phyloP scores from a whole-genome alignment of 2,797 vertebrate genomes.

The Pelodytes ibericus region DNA sequence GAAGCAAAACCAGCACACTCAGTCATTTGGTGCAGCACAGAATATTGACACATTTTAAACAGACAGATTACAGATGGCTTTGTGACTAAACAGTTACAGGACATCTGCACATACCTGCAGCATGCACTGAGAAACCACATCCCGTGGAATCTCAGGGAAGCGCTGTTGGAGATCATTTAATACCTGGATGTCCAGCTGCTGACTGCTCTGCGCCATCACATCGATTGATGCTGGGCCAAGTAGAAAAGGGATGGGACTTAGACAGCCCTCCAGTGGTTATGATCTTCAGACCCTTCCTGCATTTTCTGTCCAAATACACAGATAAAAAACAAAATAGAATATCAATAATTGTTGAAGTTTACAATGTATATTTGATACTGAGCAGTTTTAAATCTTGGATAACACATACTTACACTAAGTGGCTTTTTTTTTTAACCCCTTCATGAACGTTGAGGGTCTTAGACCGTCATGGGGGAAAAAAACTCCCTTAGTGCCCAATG shows the following conservation, averaged over 20 bases:
- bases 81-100: constrained; percentile 1
- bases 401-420: too few relatives aligned
- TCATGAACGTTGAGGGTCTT: too few relatives aligned
- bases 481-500: too few relatives aligned
- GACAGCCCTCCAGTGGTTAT: constrained; percentile 80
- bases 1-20: too few relatives aligned
- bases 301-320: too few relatives aligned
- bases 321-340: constrained; percentile 27
- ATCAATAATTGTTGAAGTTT: not conserved
- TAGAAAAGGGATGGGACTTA: constrained; percentile 76
- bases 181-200: constrained; percentile 90
- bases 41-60: not conserved
- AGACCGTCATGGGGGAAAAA: too few relatives aligned
- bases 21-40: not conserved
- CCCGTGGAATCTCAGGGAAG: constrained; percentile 97
- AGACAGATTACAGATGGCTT: not conserved
- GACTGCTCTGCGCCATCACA: constrained; percentile 94
- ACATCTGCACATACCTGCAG: constrained; percentile 81
- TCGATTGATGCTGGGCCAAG: constrained; percentile 67
- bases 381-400: too few relatives aligned
- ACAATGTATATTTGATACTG: not conserved
- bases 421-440: too few relatives aligned
- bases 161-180: constrained; percentile 96
- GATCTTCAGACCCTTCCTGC: constrained; percentile 77
- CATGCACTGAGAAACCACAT: constrained; percentile 96